Percentiles rank a stretch among this genome's conserved stretches.
These are phyloP conservation scores for Charina bottae DNA, from an alignment of 2,113 vertebrate genomes.

Conservation along the genomic window DNA sequence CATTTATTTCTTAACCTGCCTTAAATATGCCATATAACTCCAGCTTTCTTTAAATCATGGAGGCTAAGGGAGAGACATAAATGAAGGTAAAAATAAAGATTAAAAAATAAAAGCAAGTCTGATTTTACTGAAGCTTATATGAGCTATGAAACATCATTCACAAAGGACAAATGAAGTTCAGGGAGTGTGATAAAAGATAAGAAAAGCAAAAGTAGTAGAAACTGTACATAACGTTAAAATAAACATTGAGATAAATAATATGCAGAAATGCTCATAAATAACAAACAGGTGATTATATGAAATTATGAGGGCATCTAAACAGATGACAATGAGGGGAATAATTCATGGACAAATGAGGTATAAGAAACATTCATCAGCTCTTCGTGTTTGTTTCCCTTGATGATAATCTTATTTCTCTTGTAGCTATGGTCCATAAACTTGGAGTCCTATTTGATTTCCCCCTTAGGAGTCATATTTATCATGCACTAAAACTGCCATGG, in stretches of 20 bases:
- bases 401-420: not conserved
- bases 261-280: not conserved
- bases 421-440: slow-evolving; percentile 4
- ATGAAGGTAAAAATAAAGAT: not conserved
- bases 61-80: rapidly evolving
- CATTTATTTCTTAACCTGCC: rapidly evolving
- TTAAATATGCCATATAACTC: not conserved
- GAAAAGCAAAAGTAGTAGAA: not conserved
- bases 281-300: not conserved
- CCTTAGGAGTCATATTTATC: not conserved
- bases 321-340: not conserved
- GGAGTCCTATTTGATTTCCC: not conserved
- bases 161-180: not conserved
- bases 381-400: slow-evolving; percentile 7
- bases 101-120: not conserved
- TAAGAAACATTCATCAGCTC: not conserved
- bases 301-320: not conserved
- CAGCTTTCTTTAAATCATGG: rapidly evolving
- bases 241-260: not conserved
- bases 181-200: not conserved
- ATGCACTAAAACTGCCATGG: not conserved
- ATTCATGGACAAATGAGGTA: rapidly evolving
- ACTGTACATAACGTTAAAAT: not conserved
- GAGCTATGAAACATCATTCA: not conserved
- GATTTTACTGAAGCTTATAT: not conserved